Evolutionary conservation across 2,888 invertebrate species (phyloP).

Genomic region (Drosophila leonis): DNA sequence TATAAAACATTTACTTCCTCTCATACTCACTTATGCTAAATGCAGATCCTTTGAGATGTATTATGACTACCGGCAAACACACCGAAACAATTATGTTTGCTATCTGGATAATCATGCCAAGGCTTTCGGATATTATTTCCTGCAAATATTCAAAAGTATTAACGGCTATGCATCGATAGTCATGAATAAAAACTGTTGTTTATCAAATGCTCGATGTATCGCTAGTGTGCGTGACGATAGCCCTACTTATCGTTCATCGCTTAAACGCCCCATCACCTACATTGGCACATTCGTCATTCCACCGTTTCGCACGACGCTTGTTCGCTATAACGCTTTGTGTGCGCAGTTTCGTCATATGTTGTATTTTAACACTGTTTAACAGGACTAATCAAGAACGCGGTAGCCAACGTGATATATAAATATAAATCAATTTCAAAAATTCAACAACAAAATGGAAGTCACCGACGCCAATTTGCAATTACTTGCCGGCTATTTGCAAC

Average conservation of each 20-base stretch:
- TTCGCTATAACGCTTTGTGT: constrained; percentile 36
- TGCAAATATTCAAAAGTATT: constrained; percentile 82
- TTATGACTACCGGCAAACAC: constrained; percentile 91
- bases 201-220: constrained; percentile 6
- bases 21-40: constrained; percentile 90
- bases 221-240: not conserved
- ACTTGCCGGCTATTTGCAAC: constrained; percentile 93
- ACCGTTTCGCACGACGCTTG: constrained; percentile 40
- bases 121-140: constrained; percentile 90
- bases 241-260: constrained; percentile 8
- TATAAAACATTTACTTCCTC: not conserved
- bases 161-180: not conserved
- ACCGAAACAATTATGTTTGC: constrained; percentile 91
- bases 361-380: constrained; percentile 39
- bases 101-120: constrained; percentile 91
- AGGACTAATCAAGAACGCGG: constrained; percentile 27
- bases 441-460: constrained; percentile 91
- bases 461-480: constrained; percentile 94
- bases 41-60: constrained; percentile 90
- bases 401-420: constrained; percentile 27
- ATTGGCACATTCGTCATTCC: constrained; percentile 48
- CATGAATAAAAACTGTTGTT: not conserved
- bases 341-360: constrained; percentile 53
- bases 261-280: constrained; percentile 12
- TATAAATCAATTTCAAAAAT: constrained; percentile 10